A percentile compares a stretch with the other conserved stretches of the same genome.
phyloP scores from a whole-genome alignment of 2,797 vertebrate genomes.

The Sebastes cheni region DNA sequence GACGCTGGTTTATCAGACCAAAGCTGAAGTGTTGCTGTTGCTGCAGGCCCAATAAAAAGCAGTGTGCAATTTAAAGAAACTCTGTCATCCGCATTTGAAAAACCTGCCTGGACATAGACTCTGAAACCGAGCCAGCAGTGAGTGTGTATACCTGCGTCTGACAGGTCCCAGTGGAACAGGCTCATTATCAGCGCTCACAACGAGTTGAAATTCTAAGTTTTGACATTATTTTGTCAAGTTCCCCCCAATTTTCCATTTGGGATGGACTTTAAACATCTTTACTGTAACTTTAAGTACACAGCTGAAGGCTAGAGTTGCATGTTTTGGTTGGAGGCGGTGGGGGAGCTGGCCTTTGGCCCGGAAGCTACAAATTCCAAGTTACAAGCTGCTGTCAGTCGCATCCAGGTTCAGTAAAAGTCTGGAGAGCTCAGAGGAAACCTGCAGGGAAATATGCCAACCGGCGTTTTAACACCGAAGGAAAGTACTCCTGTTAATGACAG shows the following conservation, averaged over 20 bases:
- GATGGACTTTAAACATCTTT: conserved; percentile 3
- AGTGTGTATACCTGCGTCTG: background rate
- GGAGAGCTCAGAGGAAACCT: conserved; percentile 3
- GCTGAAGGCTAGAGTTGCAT: conserved; percentile 15
- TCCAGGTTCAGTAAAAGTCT: conserved; percentile 19
- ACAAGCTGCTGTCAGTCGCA: conserved; percentile 41
- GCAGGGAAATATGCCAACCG: background rate
- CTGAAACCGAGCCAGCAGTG: background rate
- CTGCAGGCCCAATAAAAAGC: background rate
- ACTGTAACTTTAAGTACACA: background rate
- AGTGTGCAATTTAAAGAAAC: background rate
- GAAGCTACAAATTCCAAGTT: conserved; percentile 43
- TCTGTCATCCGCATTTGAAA: background rate
- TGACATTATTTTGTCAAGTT: background rate
- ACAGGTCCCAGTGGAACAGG: background rate
- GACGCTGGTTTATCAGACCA: background rate
- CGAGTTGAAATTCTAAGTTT: background rate
- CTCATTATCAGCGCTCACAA: conserved; percentile 7
- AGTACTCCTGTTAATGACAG: conserved; percentile 24
- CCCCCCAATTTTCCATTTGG: background rate
- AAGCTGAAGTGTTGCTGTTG: background rate
- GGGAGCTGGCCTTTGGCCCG: conserved; percentile 21
- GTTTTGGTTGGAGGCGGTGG: conserved; percentile 28
- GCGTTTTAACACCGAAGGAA: background rate
- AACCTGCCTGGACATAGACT: background rate